Evolutionary conservation across 2,888 invertebrate species (phyloP).

Genomic region (Suillia variegata): DNA sequence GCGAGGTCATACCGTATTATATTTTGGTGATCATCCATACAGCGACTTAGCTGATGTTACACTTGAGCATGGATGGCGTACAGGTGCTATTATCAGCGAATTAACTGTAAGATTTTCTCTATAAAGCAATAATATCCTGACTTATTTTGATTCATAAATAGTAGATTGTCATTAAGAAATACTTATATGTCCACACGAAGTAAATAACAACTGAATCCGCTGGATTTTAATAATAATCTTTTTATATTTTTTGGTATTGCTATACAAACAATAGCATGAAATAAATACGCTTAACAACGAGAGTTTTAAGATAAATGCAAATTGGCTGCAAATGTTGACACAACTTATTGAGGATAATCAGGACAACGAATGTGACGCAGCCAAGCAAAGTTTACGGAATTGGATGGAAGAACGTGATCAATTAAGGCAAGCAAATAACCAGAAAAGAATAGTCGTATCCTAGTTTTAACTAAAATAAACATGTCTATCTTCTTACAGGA

Average conservation of each 20-base stretch:
- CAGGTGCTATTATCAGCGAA: slow-evolving; percentile 96
- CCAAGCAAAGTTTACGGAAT: slow-evolving; percentile 68
- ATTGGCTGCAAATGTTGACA: slow-evolving; percentile 91
- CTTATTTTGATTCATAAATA: no score
- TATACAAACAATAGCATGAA: slow-evolving; percentile 76
- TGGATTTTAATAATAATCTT: no score
- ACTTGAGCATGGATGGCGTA: slow-evolving; percentile 94
- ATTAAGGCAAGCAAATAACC: slow-evolving; percentile 66
- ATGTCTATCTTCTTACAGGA: slow-evolving; percentile 66
- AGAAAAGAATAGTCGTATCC: background rate
- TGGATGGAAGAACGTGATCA: slow-evolving; percentile 85
- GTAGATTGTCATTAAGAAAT: no score
- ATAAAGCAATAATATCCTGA: background rate
- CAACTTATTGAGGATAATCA: slow-evolving; percentile 89
- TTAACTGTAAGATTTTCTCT: slow-evolving; percentile 83
- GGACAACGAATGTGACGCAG: slow-evolving; percentile 74
- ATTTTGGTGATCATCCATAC: slow-evolving; percentile 98
- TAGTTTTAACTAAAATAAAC: background rate
- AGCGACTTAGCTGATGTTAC: slow-evolving; percentile 96
- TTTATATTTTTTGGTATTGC: slow-evolving; percentile 3
- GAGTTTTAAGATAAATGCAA: slow-evolving; percentile 84
- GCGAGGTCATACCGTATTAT: slow-evolving; percentile 89
- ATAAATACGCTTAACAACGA: slow-evolving; percentile 84
- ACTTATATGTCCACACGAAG: no score
- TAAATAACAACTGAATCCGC: no score